Percentiles rank a stretch among this genome's conserved stretches.
phyloP scores from a whole-genome alignment of 2,113 vertebrate species.

The Phainopepla nitens region DNA sequence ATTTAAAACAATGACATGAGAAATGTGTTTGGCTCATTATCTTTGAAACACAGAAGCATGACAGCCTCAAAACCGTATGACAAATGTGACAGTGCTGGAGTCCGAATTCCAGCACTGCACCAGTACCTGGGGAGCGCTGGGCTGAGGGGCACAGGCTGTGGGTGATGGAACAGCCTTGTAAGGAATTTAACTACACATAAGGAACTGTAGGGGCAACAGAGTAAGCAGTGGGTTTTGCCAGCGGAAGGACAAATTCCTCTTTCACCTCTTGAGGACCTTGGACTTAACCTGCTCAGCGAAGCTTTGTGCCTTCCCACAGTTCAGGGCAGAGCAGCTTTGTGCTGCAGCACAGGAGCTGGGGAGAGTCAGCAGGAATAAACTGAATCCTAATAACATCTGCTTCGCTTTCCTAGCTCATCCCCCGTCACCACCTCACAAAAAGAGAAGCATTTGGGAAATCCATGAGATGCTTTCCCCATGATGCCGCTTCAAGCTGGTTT shows the following conservation, averaged over 20 bases:
- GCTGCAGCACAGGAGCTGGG: not conserved
- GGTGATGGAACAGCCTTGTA: not conserved
- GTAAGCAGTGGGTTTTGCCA: not conserved
- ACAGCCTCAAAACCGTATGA: not conserved
- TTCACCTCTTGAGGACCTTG: not conserved
- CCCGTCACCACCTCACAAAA: not conserved
- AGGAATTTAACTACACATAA: not conserved
- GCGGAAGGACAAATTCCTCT: not conserved
- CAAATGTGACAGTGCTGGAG: not conserved
- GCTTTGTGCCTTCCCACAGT: not conserved
- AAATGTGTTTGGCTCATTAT: not conserved
- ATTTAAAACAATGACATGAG: not conserved
- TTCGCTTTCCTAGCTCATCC: not conserved
- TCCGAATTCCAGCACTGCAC: not conserved
- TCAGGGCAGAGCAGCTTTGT: not conserved
- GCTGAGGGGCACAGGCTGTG: not conserved
- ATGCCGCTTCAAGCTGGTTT: not conserved
- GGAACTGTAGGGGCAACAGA: not conserved
- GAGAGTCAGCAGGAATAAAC: not conserved
- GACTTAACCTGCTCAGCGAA: not conserved
- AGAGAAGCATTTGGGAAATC: not conserved
- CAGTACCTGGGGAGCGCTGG: accelerated
- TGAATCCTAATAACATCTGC: not conserved
- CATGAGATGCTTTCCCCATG: not conserved
- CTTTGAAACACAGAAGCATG: not conserved